phyloP scores from a whole-genome alignment of 2,888 invertebrate genomes.

The Scaptomyza polygonia region DNA sequence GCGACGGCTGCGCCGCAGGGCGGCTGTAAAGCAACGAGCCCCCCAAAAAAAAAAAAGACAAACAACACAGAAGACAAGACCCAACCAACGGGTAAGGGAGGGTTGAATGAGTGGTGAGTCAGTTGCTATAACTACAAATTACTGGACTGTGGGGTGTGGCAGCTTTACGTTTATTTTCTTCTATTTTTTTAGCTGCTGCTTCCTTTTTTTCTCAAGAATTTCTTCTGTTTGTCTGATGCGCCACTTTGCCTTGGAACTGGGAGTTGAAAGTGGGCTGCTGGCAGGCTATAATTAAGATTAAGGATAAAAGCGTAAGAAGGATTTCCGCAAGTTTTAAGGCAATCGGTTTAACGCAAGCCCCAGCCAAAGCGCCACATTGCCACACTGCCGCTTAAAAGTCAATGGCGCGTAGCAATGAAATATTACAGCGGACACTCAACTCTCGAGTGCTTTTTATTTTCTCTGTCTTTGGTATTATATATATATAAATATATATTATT shows the following conservation, averaged over 20 bases:
- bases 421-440: slow-evolving; percentile 58
- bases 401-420: slow-evolving; percentile 78
- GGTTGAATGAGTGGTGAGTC: slow-evolving; percentile 14
- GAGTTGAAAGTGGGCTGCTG: slow-evolving; percentile 39
- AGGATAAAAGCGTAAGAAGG: slow-evolving; percentile 82
- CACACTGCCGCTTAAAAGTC: slow-evolving; percentile 63
- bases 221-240: slow-evolving; percentile 47
- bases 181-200: slow-evolving; percentile 13
- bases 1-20: slow-evolving; percentile 67
- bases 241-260: slow-evolving; percentile 16
- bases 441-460: slow-evolving; percentile 25
- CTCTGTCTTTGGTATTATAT: slow-evolving; percentile 10
- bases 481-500: background rate
- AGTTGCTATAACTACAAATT: slow-evolving; percentile 74
- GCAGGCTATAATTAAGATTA: slow-evolving; percentile 83
- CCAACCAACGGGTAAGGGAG: background rate
- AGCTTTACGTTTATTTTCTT: slow-evolving; percentile 40
- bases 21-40: slow-evolving; percentile 33
- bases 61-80: slow-evolving; percentile 35
- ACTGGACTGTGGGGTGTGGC: slow-evolving; percentile 51
- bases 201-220: slow-evolving; percentile 28
- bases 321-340: slow-evolving; percentile 73
- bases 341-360: slow-evolving; percentile 71
- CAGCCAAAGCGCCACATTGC: slow-evolving; percentile 13
- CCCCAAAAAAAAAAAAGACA: slow-evolving; percentile 16